Base-by-base conservation (phyloP, 2,888 invertebrate genomes). In the Phortica magna region DNA sequence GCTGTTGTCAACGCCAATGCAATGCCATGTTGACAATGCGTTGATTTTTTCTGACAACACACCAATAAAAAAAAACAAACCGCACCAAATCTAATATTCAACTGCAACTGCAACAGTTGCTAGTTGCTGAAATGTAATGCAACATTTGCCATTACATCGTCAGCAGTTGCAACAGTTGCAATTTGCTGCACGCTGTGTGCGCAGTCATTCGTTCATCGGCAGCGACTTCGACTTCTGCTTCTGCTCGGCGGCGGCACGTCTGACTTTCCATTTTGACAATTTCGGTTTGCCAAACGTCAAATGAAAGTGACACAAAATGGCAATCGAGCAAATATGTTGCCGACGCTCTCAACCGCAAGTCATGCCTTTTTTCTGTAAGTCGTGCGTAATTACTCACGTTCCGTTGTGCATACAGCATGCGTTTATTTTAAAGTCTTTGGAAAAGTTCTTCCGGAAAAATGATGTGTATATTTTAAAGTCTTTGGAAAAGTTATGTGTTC, bases 31-130 rank as follows among this genome's bases (percentile, higher is more conserved):
- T 88, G 88, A 87, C 88, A 89, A 85, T 89, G 83, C 88, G 89
- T 87, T 88, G 88, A 89, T 83, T 86, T 88, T 88, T 85, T 87
- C 88, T 85, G 89, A 88, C 89, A 89, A 84, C 55, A 22, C 67
- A 39, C 67, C 67, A 42, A 55, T 59, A 61, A 76, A 73, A 39
- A 83, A 31, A 73, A 70, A 72, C 72, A 57, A 57, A 74, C 73
- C 75, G 75, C 61, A 70, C 61, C 67, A 79, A 83, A 85, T 80
- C 19, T 17, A 68, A 48, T 43, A 42, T 55, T 5, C 42, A 71
- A 71, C 7, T 42, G 55, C n/a, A 71, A 59, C 57, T 61, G 61
- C 61, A 61, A 61, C 61, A 61, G 22, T 61, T 61, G 22, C 22
- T 61, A 61, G 22, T 61, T 61, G 22, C 22, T 61, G 22, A 48